These are phyloP conservation scores for Butorides virescens DNA, from an alignment of 2,113 vertebrate genomes.

Conservation along the genomic window DNA sequence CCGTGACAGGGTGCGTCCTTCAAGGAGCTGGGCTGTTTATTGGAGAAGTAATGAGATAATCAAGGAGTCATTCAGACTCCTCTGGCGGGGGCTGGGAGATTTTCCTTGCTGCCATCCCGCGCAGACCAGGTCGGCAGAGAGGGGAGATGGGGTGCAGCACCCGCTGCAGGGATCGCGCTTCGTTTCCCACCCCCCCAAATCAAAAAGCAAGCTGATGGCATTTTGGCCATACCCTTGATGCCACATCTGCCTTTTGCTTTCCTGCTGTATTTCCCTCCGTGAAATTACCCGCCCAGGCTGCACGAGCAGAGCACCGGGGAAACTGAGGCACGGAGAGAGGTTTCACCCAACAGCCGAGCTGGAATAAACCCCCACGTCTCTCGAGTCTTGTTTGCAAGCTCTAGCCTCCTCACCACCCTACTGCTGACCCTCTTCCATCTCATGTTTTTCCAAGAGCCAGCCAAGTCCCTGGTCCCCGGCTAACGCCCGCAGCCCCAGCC, in stretches of 20 bases:
- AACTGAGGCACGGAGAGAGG: not conserved
- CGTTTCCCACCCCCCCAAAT: not conserved
- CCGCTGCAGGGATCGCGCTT: rapidly evolving
- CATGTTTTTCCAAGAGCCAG: not conserved
- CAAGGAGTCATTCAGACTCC: not conserved
- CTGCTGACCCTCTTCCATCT: not conserved
- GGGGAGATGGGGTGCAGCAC: not conserved
- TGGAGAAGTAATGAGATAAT: not conserved
- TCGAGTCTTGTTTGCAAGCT: not conserved
- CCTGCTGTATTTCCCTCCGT: rapidly evolving
- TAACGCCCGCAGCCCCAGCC: not conserved
- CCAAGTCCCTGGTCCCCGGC: not conserved
- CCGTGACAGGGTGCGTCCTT: not conserved
- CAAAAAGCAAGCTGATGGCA: not conserved
- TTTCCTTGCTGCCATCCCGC: not conserved
- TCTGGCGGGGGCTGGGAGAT: not conserved
- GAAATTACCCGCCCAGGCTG: not conserved
- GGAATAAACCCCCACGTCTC: not conserved
- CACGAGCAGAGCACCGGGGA: not conserved
- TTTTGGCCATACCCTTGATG: not conserved
- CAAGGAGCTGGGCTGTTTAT: conserved; percentile 54
- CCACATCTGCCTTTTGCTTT: rapidly evolving
- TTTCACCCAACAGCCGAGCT: not conserved
- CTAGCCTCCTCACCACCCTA: not conserved
- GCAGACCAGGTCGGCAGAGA: rapidly evolving